Evolutionary conservation across 64 coral and sea anemone genomes (phyloP), one percentile per base, ranked within the genome.

Genomic region (Pachyseris speciosa): DNA sequence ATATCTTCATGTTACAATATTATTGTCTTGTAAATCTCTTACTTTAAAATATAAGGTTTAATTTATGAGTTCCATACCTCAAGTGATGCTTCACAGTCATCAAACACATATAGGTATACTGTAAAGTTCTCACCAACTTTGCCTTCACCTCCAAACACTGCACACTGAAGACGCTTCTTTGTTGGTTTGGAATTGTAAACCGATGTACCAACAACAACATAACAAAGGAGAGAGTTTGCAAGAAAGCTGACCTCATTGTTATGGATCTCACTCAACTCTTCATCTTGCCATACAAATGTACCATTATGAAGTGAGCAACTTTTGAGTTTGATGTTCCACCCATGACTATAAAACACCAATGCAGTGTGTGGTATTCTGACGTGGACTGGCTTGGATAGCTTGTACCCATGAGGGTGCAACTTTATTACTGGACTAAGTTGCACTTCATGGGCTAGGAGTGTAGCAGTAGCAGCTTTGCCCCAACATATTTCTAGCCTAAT

Each of bases 61-160:
- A 29, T 2, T 77, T 20, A 29, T 11, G 63, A 43, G 16, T 38
- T 11, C 19, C 12, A 32, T 84, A 92, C 89, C 89, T 75, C 47
- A 20, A 84, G 9, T 20, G 89, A 92, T 37, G 89, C 50, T 64
- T 92, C 89, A 43, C 79, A 69, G 75, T 92, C 89, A 84, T 92
- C 89, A 38, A 92, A 84, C 9, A 92, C 12, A 22, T 92, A 92
- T 6, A 83, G 19, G 8, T 63, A 74, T 24, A 30, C 66, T 22
- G 67, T 45, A 47, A 74, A 83, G 48, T 55, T 30, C 27, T 55
- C 45, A 60, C 70, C 70, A 63, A 63, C 49, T 38, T 15, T 83
- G 17, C 67, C 66, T 32, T 64, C 67, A 45, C 48, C 78, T 47
- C 78, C 89, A 92, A 92, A 85, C 4, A 84, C 68, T 7, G 80